Conservation (phyloP, 2,888 invertebrate species). For the Chloroclystis v-ata region DNA sequence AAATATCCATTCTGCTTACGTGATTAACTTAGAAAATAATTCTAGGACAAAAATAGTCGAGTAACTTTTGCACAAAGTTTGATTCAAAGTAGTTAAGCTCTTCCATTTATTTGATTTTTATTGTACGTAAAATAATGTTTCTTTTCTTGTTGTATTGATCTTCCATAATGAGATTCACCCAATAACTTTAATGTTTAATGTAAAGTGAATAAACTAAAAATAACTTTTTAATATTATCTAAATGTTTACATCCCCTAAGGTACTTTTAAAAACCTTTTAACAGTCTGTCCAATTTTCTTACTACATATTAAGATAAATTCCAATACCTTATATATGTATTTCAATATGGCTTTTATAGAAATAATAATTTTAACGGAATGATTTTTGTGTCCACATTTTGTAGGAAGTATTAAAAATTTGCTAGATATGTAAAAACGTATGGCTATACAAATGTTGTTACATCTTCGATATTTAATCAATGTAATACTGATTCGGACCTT, state of each 20-base stretch:
- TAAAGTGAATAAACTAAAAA: too few relatives aligned
- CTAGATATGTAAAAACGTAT: neutral
- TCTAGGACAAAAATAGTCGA: neutral
- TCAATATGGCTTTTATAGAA: conserved; percentile 4
- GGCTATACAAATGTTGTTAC: too few relatives aligned
- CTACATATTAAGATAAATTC: neutral
- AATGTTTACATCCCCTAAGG: neutral
- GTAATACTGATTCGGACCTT: too few relatives aligned
- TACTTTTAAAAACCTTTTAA: too few relatives aligned
- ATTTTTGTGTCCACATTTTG: neutral
- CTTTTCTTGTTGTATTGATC: neutral
- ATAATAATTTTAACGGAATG: neutral
- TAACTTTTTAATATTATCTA: too few relatives aligned
- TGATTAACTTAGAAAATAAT: neutral
- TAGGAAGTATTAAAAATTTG: conserved; percentile 5
- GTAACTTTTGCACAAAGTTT: conserved; percentile 47
- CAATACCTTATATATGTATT: neutral
- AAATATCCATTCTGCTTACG: conserved; percentile 22
- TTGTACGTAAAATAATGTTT: conserved; percentile 47
- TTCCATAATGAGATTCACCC: neutral
- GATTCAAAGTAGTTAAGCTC: conserved; percentile 35
- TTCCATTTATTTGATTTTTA: conserved; percentile 60
- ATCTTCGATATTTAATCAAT: too few relatives aligned
- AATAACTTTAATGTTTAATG: neutral
- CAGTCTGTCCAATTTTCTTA: neutral